Conservation (phyloP, 2,797 vertebrate species). For the Meriones psammophilus region DNA sequence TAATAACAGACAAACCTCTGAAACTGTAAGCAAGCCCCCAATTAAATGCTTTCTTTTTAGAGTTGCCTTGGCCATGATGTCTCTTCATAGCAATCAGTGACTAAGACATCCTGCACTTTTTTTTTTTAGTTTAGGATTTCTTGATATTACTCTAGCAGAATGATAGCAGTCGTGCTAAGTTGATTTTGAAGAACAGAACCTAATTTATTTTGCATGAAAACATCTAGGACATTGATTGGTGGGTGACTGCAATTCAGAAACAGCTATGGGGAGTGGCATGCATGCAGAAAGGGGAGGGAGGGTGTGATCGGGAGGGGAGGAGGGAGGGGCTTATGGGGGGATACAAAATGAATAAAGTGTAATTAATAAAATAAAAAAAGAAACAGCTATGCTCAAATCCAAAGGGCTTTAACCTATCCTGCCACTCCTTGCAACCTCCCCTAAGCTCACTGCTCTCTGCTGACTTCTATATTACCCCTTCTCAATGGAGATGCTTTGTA, state of each 20-base stretch:
- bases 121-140: constrained; percentile 31
- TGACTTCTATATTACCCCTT: background rate
- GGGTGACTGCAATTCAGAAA: constrained; percentile 10
- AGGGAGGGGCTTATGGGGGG: no score
- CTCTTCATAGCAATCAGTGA: background rate
- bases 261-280: background rate
- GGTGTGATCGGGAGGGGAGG: no score
- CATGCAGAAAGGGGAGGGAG: no score
- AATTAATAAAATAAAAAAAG: background rate
- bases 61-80: background rate
- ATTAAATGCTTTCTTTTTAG: background rate
- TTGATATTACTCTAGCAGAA: constrained; percentile 49
- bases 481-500: background rate
- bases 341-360: no score
- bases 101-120: background rate
- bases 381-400: background rate
- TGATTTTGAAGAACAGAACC: constrained; percentile 44
- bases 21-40: background rate
- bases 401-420: background rate
- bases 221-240: constrained; percentile 51
- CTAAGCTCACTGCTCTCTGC: background rate
- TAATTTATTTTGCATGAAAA: constrained; percentile 66
- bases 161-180: background rate
- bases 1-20: background rate
- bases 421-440: background rate